Percentiles rank a stretch among this genome's conserved stretches.
These are phyloP conservation scores for Oscheius myriophilus DNA, from an alignment of 2,888 invertebrate genomes.

Conservation along the genomic window DNA sequence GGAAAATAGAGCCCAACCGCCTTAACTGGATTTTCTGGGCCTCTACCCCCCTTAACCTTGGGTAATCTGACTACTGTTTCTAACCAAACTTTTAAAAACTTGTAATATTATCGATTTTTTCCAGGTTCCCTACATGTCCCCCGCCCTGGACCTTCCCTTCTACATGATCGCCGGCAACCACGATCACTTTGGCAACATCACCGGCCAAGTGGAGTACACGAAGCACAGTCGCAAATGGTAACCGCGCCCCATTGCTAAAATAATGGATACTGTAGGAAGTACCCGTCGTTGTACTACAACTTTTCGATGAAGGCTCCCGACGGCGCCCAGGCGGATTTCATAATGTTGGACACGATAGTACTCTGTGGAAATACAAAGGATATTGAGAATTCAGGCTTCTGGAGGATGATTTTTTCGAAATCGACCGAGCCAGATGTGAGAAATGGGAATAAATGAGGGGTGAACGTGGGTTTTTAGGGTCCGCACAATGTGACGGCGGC, in stretches of 20 bases:
- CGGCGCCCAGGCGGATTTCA: constrained; percentile 70
- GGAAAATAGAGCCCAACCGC: too few relatives aligned
- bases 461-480: constrained; percentile 1
- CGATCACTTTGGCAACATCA: constrained; percentile 74
- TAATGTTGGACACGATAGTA: constrained; percentile 74
- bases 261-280: constrained; percentile 70
- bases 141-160: constrained; percentile 71
- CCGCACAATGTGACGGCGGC: constrained; percentile 39
- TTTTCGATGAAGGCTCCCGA: constrained; percentile 68
- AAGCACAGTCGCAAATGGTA: constrained; percentile 63
- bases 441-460: too few relatives aligned
- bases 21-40: too few relatives aligned
- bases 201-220: constrained; percentile 73
- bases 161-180: constrained; percentile 75
- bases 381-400: constrained; percentile 43
- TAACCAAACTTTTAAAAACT: too few relatives aligned
- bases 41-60: too few relatives aligned
- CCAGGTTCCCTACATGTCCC: constrained; percentile 72
- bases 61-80: too few relatives aligned
- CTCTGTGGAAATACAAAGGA: constrained; percentile 72
- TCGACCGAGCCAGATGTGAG: constrained; percentile 51
- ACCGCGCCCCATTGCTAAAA: neutral
- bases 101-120: constrained; percentile 51
- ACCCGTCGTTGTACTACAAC: constrained; percentile 73
- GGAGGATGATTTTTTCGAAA: constrained; percentile 52